These are phyloP conservation scores for Geophilus truncorum DNA, from an alignment of 2,888 invertebrate genomes.

Conservation along the genomic window DNA sequence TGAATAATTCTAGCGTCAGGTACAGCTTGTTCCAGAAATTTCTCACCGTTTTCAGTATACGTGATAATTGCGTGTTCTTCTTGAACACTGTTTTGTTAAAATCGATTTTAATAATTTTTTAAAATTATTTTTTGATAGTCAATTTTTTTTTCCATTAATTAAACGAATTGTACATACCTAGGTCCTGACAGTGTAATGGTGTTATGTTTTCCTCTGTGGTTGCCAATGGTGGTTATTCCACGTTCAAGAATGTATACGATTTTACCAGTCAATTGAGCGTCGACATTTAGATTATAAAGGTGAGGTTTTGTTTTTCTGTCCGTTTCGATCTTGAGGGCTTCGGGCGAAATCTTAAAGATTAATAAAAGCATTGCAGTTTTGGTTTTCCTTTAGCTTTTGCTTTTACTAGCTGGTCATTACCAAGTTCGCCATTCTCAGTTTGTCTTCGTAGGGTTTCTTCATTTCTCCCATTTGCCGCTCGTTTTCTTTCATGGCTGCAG, in stretches of 20 bases:
- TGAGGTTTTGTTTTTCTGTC: slow-evolving; percentile 51
- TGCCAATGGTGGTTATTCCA: slow-evolving; percentile 49
- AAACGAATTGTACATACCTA: slow-evolving; percentile 45
- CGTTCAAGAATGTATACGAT: slow-evolving; percentile 53
- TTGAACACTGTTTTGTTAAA: slow-evolving; percentile 49
- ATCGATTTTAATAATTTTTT: not conserved
- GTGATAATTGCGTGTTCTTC: slow-evolving; percentile 52
- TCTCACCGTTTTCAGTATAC: slow-evolving; percentile 44
- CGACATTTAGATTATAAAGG: slow-evolving; percentile 56
- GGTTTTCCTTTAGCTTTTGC: not conserved
- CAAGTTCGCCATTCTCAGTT: slow-evolving; percentile 43
- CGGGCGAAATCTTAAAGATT: not conserved
- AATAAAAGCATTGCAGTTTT: not conserved
- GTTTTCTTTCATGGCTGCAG: slow-evolving; percentile 50
- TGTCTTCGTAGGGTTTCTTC: slow-evolving; percentile 52
- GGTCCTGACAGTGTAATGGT: slow-evolving; percentile 53
- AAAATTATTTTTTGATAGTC: not conserved
- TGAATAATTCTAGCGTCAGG: slow-evolving; percentile 46
- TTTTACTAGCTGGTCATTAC: slow-evolving; percentile 36
- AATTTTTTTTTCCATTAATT: not conserved
- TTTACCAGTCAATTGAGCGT: slow-evolving; percentile 54
- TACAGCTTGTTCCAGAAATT: slow-evolving; percentile 33
- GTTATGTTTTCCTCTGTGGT: slow-evolving; percentile 47
- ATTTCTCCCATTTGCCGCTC: slow-evolving; percentile 53
- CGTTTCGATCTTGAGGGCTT: slow-evolving; percentile 40